A percentile compares a stretch with the other conserved stretches of the same genome.
phyloP scores from a whole-genome alignment of 2,113 vertebrate species.

The Turdus rufiventris region DNA sequence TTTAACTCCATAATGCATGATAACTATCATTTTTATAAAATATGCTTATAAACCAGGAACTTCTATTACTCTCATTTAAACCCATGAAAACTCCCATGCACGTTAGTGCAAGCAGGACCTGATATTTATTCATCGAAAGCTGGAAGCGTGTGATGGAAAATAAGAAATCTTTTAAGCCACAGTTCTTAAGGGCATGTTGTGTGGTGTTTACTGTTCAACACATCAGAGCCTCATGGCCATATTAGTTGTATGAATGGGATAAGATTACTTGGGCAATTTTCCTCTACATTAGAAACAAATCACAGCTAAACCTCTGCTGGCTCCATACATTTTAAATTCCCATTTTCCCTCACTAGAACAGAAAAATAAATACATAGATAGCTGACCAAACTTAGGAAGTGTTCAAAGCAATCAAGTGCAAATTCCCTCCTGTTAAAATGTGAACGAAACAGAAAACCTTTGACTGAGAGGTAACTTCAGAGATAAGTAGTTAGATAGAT shows the following conservation, averaged over 20 bases:
- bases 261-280: constrained; percentile 57
- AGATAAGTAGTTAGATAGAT: constrained; percentile 72
- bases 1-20: neutral
- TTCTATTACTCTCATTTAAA: constrained; percentile 21
- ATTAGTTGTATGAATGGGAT: constrained; percentile 53
- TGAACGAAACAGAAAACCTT: constrained; percentile 68
- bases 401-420: constrained; percentile 66
- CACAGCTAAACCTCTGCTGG: constrained; percentile 51
- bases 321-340: constrained; percentile 63
- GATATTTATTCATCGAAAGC: constrained; percentile 53
- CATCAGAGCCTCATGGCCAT: constrained; percentile 51
- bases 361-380: constrained; percentile 64
- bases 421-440: constrained; percentile 56
- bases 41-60: constrained; percentile 41
- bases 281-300: constrained; percentile 56
- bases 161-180: constrained; percentile 54
- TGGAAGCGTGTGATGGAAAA: constrained; percentile 26
- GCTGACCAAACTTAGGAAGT: constrained; percentile 64
- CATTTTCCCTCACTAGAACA: constrained; percentile 53
- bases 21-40: constrained; percentile 39
- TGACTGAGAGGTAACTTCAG: constrained; percentile 71
- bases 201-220: constrained; percentile 21
- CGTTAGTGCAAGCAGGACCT: neutral
- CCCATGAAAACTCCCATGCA: constrained; percentile 24
- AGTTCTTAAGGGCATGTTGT: constrained; percentile 32